Conservation (phyloP, 2,113 vertebrate genomes). For the Stictonetta naevosa region DNA sequence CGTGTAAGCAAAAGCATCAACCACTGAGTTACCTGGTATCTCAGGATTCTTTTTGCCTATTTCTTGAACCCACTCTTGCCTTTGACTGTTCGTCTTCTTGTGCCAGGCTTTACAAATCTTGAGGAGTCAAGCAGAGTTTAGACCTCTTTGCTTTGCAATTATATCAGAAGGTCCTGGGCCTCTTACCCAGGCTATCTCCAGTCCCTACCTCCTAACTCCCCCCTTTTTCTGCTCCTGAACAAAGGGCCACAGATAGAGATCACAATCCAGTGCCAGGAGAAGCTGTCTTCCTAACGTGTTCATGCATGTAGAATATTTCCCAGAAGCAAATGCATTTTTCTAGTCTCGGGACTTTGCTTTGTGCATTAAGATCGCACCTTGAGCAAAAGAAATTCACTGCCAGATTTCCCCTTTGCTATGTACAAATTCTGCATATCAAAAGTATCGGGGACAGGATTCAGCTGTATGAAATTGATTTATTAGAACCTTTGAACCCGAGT, state of each 20-base stretch:
- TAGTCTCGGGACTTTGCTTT: conserved; percentile 41
- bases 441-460: not conserved
- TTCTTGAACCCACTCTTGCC: not conserved
- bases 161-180: not conserved
- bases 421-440: conserved; percentile 48
- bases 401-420: conserved; percentile 25
- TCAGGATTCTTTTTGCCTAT: not conserved
- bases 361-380: conserved; percentile 12
- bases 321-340: conserved; percentile 41
- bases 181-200: not conserved
- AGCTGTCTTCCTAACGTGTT: not conserved
- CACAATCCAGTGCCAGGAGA: not conserved
- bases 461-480: not conserved
- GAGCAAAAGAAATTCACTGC: conserved; percentile 35
- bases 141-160: not conserved
- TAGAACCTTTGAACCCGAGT: not conserved
- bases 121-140: not conserved
- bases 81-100: not conserved
- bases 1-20: not conserved
- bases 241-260: conserved; percentile 23
- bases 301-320: conserved; percentile 30
- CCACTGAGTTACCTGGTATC: not conserved
- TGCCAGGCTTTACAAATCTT: not conserved
- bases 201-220: not conserved
- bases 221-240: not conserved